Evolutionary conservation across 1,140 invertebrate species (phyloP).

Genomic region (Drosophila bocqueti): DNA sequence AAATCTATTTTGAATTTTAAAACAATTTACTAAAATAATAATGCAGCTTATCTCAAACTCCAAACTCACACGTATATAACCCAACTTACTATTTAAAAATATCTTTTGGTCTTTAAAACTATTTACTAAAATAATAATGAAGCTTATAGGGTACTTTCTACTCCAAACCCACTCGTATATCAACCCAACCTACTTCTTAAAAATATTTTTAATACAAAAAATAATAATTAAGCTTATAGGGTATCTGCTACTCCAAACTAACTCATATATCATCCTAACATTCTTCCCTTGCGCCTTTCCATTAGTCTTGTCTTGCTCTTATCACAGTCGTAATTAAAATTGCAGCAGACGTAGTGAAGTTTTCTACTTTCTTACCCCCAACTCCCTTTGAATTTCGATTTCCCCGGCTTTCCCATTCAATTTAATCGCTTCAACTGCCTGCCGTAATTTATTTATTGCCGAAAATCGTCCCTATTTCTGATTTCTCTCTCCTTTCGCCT

Average conservation of each 20-base stretch:
- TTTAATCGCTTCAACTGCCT: slow-evolving; percentile 41
- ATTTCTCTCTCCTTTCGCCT: slow-evolving; percentile 12
- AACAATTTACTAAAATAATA: too few species aligned
- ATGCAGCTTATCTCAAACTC: too few species aligned
- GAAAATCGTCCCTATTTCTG: slow-evolving; percentile 35
- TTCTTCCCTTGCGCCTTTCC: slow-evolving; percentile 1
- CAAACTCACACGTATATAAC: too few species aligned
- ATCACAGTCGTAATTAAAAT: slow-evolving; percentile 59
- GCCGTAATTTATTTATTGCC: slow-evolving; percentile 59
- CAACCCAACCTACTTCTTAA: neutral
- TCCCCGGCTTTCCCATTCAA: slow-evolving; percentile 2
- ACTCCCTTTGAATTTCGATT: neutral
- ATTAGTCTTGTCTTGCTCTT: slow-evolving; percentile 28
- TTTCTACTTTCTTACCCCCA: neutral
- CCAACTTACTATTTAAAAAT: too few species aligned
- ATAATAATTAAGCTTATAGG: neutral
- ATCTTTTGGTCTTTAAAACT: too few species aligned
- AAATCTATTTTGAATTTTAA: too few species aligned
- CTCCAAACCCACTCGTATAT: too few species aligned
- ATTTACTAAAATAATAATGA: too few species aligned
- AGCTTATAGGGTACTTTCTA: too few species aligned
- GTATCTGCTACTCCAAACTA: neutral
- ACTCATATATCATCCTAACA: neutral
- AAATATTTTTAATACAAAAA: neutral
- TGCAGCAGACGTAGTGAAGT: slow-evolving; percentile 44